Conservation (phyloP, 1,140 invertebrate species). For the Ephestia elutella region DNA sequence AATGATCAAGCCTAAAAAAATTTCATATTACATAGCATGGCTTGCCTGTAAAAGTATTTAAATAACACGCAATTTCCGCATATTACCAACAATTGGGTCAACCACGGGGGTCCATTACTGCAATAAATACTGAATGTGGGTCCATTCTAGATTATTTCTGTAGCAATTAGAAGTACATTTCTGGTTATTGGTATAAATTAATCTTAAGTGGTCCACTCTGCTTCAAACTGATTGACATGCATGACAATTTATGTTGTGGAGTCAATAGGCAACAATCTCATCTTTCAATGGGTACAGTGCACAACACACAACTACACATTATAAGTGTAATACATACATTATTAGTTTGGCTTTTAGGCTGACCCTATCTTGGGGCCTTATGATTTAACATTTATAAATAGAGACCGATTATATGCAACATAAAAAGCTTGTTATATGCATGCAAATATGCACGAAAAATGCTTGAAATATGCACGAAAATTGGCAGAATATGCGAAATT, state of each 20-base stretch:
- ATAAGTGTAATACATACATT: not conserved
- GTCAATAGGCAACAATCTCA: not conserved
- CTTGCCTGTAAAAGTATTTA: too few relatives aligned
- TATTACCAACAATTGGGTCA: not conserved
- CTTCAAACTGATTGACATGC: slow-evolving; percentile 17
- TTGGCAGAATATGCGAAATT: too few relatives aligned
- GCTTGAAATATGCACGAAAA: too few relatives aligned
- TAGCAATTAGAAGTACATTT: slow-evolving; percentile 26
- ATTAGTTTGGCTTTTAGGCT: too few relatives aligned
- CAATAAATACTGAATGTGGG: slow-evolving; percentile 7
- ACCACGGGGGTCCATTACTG: not conserved
- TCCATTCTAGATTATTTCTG: slow-evolving; percentile 12
- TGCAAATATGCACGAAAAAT: too few relatives aligned
- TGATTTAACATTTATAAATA: too few relatives aligned
- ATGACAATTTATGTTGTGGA: slow-evolving; percentile 5
- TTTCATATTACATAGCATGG: too few relatives aligned
- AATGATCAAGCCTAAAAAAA: too few relatives aligned
- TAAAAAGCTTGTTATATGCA: too few relatives aligned
- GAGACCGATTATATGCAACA: too few relatives aligned
- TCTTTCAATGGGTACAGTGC: not conserved
- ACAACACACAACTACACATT: not conserved
- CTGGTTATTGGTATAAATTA: slow-evolving; percentile 30
- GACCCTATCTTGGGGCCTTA: too few relatives aligned
- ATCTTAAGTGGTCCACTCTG: slow-evolving; percentile 26
- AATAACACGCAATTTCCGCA: too few relatives aligned